phyloP scores from a whole-genome alignment of 1,140 invertebrate species.

The Melitaea cinxia region DNA sequence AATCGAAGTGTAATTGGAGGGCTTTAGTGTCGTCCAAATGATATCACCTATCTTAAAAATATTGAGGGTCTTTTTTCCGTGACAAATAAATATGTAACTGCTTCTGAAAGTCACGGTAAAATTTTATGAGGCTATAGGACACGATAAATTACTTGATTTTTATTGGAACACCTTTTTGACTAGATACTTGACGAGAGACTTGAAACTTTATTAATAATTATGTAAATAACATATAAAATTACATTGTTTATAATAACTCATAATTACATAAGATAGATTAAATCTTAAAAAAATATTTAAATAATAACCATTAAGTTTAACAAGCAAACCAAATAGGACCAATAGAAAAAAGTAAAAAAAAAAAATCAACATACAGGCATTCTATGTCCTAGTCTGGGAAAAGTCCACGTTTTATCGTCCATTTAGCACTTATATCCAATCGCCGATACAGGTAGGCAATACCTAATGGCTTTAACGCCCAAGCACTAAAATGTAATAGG shows the following conservation, averaged over 20 bases:
- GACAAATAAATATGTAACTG: constrained; percentile 37
- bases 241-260: too few species aligned
- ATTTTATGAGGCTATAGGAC: constrained; percentile 24
- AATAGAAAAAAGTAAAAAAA: constrained; percentile 11
- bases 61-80: constrained; percentile 41
- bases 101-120: constrained; percentile 17
- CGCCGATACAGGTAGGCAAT: constrained; percentile 47
- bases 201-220: too few species aligned
- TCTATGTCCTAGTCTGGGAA: constrained; percentile 20
- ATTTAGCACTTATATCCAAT: constrained; percentile 44
- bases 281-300: too few species aligned
- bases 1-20: constrained; percentile 74
- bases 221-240: too few species aligned
- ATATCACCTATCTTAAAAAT: constrained; percentile 54
- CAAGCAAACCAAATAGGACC: not conserved
- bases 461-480: constrained; percentile 48
- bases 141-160: constrained; percentile 21
- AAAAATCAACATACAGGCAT: constrained; percentile 17
- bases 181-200: not conserved
- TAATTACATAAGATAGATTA: too few species aligned
- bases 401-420: constrained; percentile 23
- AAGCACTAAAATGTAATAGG: constrained; percentile 51
- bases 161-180: not conserved
- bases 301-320: constrained; percentile 1
- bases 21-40: constrained; percentile 57